phyloP scores from a whole-genome alignment of 2,797 vertebrate species.

The Pogonophryne albipinna region DNA sequence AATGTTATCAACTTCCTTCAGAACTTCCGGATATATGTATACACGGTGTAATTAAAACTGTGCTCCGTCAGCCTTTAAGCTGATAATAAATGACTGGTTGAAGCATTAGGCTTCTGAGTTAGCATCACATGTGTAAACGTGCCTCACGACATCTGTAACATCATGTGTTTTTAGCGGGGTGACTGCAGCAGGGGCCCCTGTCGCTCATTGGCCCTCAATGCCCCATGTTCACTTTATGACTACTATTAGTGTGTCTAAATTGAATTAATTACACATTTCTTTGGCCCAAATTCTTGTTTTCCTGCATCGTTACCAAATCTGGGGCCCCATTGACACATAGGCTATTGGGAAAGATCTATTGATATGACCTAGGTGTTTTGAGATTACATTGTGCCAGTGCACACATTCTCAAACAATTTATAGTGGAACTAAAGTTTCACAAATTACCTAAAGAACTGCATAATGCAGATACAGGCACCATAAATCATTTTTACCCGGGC shows the following conservation, averaged over 20 bases:
- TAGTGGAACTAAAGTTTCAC: neutral
- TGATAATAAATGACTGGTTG: neutral
- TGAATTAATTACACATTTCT: neutral
- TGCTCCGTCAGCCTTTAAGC: too few relatives aligned
- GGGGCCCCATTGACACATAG: neutral
- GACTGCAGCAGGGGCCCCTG: neutral
- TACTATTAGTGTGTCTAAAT: neutral
- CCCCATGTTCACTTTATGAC: neutral
- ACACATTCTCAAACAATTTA: neutral
- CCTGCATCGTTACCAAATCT: neutral
- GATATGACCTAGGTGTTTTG: neutral
- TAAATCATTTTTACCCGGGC: neutral
- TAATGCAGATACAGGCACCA: neutral
- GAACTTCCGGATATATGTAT: conserved; percentile 27
- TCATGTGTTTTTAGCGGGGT: neutral
- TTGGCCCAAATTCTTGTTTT: neutral
- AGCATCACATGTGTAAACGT: conserved; percentile 14
- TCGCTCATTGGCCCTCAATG: accelerated
- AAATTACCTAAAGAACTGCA: neutral
- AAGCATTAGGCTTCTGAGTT: neutral
- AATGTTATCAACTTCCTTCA: conserved; percentile 14
- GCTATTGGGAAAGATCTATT: neutral
- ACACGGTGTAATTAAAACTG: neutral
- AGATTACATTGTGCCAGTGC: neutral
- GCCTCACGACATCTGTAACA: neutral